phyloP scores from a whole-genome alignment of 2,113 vertebrate genomes.

The Crotophaga sulcirostris region DNA sequence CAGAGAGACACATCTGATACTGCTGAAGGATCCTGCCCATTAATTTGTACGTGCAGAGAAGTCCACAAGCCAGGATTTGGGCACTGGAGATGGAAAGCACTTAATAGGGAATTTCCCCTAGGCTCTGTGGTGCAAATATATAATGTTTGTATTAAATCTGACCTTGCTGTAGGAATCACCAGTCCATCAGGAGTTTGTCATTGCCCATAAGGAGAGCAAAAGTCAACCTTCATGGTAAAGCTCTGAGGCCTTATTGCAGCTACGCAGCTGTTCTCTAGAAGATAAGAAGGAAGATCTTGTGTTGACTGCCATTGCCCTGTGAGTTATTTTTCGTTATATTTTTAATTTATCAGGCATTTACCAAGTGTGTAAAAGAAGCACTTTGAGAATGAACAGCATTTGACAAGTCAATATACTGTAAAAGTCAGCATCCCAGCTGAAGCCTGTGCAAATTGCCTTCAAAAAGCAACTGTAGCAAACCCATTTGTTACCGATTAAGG shows the following conservation, averaged over 20 bases:
- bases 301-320: not conserved
- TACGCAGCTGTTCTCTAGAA: not conserved
- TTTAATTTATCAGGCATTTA: not conserved
- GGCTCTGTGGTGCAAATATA: not conserved
- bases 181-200: not conserved
- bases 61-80: not conserved
- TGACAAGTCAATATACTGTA: not conserved
- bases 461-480: not conserved
- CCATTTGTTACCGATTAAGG: not conserved
- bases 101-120: not conserved
- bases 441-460: not conserved
- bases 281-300: not conserved
- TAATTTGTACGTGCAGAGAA: not conserved
- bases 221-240: not conserved
- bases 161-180: not conserved
- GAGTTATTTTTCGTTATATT: not conserved
- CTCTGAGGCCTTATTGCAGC: not conserved
- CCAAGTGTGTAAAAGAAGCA: not conserved
- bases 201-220: not conserved
- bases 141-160: not conserved
- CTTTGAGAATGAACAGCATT: not conserved
- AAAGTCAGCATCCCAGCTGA: not conserved
- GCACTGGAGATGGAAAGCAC: not conserved
- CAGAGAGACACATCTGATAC: not conserved
- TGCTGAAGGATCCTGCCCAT: not conserved